Conservation (phyloP, 2,797 vertebrate species). For the Xenopus petersii region DNA sequence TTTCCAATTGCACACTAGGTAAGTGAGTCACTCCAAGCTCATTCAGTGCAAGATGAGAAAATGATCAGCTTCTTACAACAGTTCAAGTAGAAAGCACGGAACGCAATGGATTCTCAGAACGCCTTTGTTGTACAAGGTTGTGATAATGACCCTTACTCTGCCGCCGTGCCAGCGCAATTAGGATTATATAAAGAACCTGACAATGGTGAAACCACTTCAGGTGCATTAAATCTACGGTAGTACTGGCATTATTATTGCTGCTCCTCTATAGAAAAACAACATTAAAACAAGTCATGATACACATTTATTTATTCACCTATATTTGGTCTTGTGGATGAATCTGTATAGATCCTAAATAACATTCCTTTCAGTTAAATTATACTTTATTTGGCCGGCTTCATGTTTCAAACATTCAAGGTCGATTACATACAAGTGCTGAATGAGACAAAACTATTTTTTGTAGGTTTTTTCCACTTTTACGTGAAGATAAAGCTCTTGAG, state of each 20-base stretch:
- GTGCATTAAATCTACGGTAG: not conserved
- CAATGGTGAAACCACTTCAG: not conserved
- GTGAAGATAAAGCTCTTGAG: too few species aligned
- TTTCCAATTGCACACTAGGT: not conserved
- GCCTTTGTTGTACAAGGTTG: not conserved
- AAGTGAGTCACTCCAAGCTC: not conserved
- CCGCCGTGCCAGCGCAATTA: not conserved
- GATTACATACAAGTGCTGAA: too few species aligned
- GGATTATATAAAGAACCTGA: not conserved
- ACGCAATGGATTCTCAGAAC: not conserved
- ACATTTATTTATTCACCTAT: not conserved
- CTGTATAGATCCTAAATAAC: not conserved
- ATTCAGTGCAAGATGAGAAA: not conserved
- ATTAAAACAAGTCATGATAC: too few species aligned
- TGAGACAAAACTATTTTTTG: too few species aligned
- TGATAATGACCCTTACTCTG: not conserved
- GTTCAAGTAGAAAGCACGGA: not conserved
- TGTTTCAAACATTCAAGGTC: too few species aligned
- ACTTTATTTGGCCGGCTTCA: too few species aligned
- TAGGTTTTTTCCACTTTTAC: too few species aligned
- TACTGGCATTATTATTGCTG: not conserved
- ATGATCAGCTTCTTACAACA: not conserved
- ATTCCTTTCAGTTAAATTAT: not conserved
- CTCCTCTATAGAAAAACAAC: not conserved
- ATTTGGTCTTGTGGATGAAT: not conserved